These are phyloP conservation scores for Didymodactylos carnosus DNA, from an alignment of 2,888 invertebrate species.

Conservation along the genomic window DNA sequence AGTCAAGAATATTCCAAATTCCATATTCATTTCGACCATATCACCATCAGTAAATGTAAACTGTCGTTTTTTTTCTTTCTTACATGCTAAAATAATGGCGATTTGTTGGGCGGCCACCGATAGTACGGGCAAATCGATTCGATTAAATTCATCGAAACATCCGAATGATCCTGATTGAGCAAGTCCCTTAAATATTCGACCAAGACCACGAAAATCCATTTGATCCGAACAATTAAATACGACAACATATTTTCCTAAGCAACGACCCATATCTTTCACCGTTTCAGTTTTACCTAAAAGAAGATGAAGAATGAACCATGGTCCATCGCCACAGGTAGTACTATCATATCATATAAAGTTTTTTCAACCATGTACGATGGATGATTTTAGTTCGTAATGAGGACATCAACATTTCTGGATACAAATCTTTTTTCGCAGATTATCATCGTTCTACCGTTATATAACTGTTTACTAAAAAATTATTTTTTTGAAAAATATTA, in stretches of 20 bases:
- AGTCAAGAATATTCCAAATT: constrained; percentile 88
- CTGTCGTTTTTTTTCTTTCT: constrained; percentile 71
- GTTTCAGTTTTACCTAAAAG: constrained; percentile 31
- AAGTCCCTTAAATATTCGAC: constrained; percentile 35
- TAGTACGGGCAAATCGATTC: constrained; percentile 70
- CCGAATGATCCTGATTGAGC: constrained; percentile 36
- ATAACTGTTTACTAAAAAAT: no score
- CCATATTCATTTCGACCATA: constrained; percentile 68
- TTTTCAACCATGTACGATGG: no score
- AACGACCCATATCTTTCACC: constrained; percentile 34
- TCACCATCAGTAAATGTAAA: constrained; percentile 89
- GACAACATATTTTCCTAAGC: constrained; percentile 35
- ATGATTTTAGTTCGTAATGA: no score
- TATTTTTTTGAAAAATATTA: no score
- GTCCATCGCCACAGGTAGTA: no score
- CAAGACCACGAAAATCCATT: constrained; percentile 36
- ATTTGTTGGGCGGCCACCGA: constrained; percentile 92
- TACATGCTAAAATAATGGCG: constrained; percentile 63
- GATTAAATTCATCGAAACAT: constrained; percentile 36
- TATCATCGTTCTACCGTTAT: no score
- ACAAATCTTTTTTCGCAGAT: no score
- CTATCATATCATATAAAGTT: no score
- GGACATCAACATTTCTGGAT: no score
- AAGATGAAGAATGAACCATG: neutral
- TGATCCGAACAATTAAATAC: constrained; percentile 37